Conservation (phyloP, 2,113 vertebrate species). For the Noturus placidus region DNA sequence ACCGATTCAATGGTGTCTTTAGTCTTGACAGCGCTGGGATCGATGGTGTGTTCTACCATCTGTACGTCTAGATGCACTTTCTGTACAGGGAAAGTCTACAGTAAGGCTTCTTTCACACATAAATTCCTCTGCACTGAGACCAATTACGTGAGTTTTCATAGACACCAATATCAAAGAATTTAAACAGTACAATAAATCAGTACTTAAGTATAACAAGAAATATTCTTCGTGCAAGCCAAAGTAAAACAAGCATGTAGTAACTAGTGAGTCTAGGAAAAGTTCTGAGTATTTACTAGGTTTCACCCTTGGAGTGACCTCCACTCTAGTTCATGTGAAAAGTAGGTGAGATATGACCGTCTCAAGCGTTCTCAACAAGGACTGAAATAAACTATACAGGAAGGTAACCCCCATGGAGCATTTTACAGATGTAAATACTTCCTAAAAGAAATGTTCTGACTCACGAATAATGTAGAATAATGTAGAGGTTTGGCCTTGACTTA, state of each 20-base stretch:
- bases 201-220: not conserved
- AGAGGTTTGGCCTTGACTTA: conserved; percentile 64
- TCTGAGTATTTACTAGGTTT: not conserved
- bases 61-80: conserved; percentile 85
- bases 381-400: not conserved
- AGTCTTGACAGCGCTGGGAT: conserved; percentile 68
- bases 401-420: not conserved
- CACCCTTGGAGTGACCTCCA: not conserved
- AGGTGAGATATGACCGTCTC: not conserved
- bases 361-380: not conserved
- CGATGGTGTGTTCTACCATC: conserved; percentile 79
- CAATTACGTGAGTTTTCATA: not conserved
- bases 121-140: not conserved
- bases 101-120: not conserved
- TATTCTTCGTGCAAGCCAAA: not conserved
- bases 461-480: no score
- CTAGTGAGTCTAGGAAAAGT: not conserved
- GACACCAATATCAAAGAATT: not conserved
- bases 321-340: not conserved
- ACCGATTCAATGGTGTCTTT: conserved; percentile 83
- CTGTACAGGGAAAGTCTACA: conserved; percentile 61
- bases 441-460: no score
- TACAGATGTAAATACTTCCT: not conserved
- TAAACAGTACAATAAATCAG: not conserved
- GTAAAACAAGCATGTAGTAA: not conserved